phyloP scores from a whole-genome alignment of 1,140 invertebrate genomes.

The Dysdera silvatica region DNA sequence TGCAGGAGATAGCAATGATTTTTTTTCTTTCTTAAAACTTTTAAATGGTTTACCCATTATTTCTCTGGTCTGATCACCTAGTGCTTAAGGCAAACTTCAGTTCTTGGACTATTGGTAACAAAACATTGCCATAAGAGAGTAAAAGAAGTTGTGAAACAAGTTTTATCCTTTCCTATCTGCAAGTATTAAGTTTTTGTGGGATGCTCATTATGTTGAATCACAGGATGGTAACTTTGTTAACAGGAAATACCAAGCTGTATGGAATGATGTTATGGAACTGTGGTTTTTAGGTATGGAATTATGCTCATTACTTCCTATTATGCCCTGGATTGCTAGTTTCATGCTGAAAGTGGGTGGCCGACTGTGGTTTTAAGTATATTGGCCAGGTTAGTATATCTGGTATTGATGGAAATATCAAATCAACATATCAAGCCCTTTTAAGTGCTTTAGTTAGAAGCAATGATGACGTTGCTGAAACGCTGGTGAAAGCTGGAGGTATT shows the following conservation, averaged over 20 bases:
- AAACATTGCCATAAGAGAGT: conserved; percentile 63
- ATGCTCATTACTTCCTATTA: conserved; percentile 62
- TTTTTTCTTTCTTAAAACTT: conserved; percentile 69
- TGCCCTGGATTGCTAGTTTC: conserved; percentile 86
- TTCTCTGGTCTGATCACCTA: conserved; percentile 71
- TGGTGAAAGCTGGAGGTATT: conserved; percentile 69
- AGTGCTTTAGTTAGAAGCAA: conserved; percentile 74
- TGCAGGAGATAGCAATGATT: conserved; percentile 64
- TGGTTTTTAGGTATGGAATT: conserved; percentile 92
- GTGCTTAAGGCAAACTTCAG: conserved; percentile 72
- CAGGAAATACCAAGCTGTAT: conserved; percentile 73
- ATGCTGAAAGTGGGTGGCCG: conserved; percentile 83
- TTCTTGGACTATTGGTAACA: conserved; percentile 69
- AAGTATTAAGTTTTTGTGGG: conserved; percentile 76
- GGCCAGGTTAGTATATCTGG: conserved; percentile 70
- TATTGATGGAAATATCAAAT: conserved; percentile 70
- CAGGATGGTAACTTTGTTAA: conserved; percentile 65
- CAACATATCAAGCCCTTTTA: conserved; percentile 80
- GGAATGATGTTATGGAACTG: conserved; percentile 79
- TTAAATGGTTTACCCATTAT: conserved; percentile 73
- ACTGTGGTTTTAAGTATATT: conserved; percentile 71
- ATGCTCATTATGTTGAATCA: conserved; percentile 71
- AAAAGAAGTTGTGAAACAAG: conserved; percentile 32
- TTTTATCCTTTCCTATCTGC: conserved; percentile 27
- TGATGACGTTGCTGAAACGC: conserved; percentile 56